phyloP scores from a whole-genome alignment of 2,888 invertebrate genomes.

The Platynereis dumerilii region DNA sequence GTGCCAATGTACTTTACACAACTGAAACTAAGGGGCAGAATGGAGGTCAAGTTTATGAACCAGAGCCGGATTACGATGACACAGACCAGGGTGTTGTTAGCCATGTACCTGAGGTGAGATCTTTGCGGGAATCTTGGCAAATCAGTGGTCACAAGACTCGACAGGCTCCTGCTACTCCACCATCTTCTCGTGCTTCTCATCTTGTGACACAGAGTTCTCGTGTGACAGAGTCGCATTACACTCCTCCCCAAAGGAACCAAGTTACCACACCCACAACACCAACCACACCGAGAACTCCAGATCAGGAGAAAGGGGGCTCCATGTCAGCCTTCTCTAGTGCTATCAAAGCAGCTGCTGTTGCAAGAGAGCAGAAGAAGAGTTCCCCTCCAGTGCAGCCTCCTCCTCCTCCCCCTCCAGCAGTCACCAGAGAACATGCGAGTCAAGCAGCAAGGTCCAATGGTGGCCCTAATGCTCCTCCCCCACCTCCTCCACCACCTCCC shows the following conservation, averaged over 20 bases:
- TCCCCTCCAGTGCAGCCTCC: slow-evolving; percentile 16
- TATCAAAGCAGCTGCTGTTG: slow-evolving; percentile 25
- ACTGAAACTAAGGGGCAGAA: slow-evolving; percentile 18
- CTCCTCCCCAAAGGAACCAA: too few species aligned
- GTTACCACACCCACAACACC: slow-evolving; percentile 2
- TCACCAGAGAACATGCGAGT: not conserved
- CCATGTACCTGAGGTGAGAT: slow-evolving; percentile 9
- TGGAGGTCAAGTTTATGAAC: slow-evolving; percentile 22
- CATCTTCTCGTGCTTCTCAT: too few species aligned
- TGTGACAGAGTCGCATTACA: too few species aligned
- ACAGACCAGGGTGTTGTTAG: not conserved
- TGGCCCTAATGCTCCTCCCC: slow-evolving; percentile 16
- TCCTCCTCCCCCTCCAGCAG: slow-evolving; percentile 21
- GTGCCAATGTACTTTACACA: slow-evolving; percentile 51
- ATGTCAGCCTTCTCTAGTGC: slow-evolving; percentile 27
- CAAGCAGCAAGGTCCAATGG: not conserved
- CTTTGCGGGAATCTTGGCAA: slow-evolving; percentile 15
- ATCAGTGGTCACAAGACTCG: not conserved
- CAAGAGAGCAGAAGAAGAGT: slow-evolving; percentile 16
- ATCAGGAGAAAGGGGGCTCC: not conserved
- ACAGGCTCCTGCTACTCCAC: not conserved
- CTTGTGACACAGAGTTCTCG: too few species aligned
- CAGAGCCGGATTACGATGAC: slow-evolving; percentile 26
- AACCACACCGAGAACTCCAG: not conserved
- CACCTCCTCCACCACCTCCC: slow-evolving; percentile 20